phyloP scores from a whole-genome alignment of 53 echinoderm and acorn worm genomes.

The Hippasteria phrygiana region DNA sequence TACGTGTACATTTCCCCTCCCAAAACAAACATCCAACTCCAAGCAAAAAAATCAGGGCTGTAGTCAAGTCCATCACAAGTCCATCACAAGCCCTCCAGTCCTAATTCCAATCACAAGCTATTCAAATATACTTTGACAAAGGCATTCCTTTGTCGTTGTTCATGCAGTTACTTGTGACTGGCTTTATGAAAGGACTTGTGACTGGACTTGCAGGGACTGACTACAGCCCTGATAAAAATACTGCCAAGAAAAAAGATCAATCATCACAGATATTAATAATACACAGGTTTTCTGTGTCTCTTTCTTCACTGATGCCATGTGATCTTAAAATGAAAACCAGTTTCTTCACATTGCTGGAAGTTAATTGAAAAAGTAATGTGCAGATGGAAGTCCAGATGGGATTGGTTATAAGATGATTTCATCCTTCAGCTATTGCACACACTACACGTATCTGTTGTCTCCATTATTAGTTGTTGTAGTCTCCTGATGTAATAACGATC shows the following conservation, averaged over 20 bases:
- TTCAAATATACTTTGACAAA: too few species aligned
- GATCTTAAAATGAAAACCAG: conserved; percentile 12
- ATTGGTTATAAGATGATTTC: conserved; percentile 40
- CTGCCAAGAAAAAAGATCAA: background rate
- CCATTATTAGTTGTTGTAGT: conserved; percentile 27
- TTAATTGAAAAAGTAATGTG: conserved; percentile 41
- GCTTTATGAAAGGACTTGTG: too few species aligned
- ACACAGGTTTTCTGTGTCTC: background rate
- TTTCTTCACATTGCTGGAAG: background rate
- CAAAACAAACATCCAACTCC: too few species aligned
- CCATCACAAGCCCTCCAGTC: too few species aligned
- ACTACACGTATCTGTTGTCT: conserved; percentile 32
- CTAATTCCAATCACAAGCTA: too few species aligned
- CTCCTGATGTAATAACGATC: background rate
- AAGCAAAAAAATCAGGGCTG: too few species aligned
- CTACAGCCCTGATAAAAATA: too few species aligned
- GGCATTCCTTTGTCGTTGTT: too few species aligned
- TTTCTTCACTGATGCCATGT: background rate
- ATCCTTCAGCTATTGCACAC: conserved; percentile 32
- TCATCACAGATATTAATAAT: conserved; percentile 36
- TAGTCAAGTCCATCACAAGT: too few species aligned
- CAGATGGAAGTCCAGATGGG: conserved; percentile 33
- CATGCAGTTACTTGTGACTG: too few species aligned
- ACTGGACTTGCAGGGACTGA: too few species aligned
- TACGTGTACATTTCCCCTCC: too few species aligned